Base-by-base conservation (phyloP, 2,797 vertebrate species). In the Adrianichthys oophorus region DNA sequence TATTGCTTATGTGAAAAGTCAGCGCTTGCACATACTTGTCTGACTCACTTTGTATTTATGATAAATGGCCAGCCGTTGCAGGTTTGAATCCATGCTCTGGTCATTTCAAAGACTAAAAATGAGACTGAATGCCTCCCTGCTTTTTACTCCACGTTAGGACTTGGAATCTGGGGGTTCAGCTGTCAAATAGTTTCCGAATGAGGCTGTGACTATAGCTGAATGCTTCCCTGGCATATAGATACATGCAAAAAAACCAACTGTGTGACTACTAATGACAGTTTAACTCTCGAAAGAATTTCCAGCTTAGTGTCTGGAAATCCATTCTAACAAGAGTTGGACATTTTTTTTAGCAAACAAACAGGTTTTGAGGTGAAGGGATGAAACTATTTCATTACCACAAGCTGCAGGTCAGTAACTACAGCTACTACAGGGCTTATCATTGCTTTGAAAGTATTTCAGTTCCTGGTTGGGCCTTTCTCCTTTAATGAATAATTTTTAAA, bases 341-440 rank as follows among this genome's bases (percentile, higher is more conserved):
- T 79, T 75, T 76, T 73, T 85, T 72, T 79, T 68, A 78, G 71
- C 10, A 12, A 12, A 12, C 32, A 37, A 85, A 74, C 72, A 74
- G 76, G 66, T 68, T 84, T 61, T 84, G 68, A 77, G 70, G 74
- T 78, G 79, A 87, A 84, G 80, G 65, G 84, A 79, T 82, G 79
- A 82, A 82, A 81, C 81, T 85, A 79, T 85, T 85, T 79, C 68
- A 70, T 63, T 75, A 61, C 69, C 77, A 65, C 47, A 74, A 72
- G 82, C 66, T 78, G 80, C 70, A 68, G 76, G 84, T 80, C 81
- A 78, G 81, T 86, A 86, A 59, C 83, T 70, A 74, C 70, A 68
- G 72, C 82, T 84, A 79, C 80, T 80, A 10, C 12, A 12, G 32
- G 4, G 10, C 32, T 74, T 78, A 74, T 78, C 59, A 44, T 76